Evolutionary conservation across 2,888 invertebrate species (phyloP), one percentile per base, ranked within the genome.

Genomic region (Cyclophora albipunctata): DNA sequence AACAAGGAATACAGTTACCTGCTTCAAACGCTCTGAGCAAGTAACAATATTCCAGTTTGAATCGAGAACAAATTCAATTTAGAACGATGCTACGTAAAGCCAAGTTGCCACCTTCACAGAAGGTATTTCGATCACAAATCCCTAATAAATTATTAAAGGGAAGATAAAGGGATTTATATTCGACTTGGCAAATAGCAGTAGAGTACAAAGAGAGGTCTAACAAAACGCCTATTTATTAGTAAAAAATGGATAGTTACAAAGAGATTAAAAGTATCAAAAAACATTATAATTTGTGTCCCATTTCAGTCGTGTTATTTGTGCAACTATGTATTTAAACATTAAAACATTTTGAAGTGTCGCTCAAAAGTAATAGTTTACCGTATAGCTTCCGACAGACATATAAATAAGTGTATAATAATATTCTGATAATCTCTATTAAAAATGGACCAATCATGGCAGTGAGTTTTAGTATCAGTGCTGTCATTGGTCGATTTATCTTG

Each of bases 361-460:
- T 87, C 87, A 87, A 87, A 84, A 83, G 83, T 75, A 67, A 66
- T 71, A 64, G 68, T 76, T 81, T 79, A 81, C 82, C 83, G 75
- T 78, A 79, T 78, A 84, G 85, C 84, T 80, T 84, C 85, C 85
- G 85, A 81, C 79, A 85, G 87, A 86, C 85, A 86, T 85, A 86
- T 85, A 82, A 86, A 83, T 81, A 81, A 80, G 86, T 84, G 84
- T 84, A 81, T 77, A 80, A 69, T 66, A 71, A 76, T 69, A 71
- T 78, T 71, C 34, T 34, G 34, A 6, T 75, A 49, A 56, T 74
- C 75, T 78, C 80, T 86, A 83, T 76, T 79, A 84, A 85, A 86
- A 87, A 87, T 80, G 85, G 87, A 87, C 87, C 87, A 87, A 87
- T 84, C 84, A 87, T 82, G 87, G 85, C 87, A 87, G 86, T 86